Evolutionary conservation across 2,113 vertebrate genomes (phyloP), one percentile per base, ranked within the genome.

Genomic region (Dicentrarchus labrax): DNA sequence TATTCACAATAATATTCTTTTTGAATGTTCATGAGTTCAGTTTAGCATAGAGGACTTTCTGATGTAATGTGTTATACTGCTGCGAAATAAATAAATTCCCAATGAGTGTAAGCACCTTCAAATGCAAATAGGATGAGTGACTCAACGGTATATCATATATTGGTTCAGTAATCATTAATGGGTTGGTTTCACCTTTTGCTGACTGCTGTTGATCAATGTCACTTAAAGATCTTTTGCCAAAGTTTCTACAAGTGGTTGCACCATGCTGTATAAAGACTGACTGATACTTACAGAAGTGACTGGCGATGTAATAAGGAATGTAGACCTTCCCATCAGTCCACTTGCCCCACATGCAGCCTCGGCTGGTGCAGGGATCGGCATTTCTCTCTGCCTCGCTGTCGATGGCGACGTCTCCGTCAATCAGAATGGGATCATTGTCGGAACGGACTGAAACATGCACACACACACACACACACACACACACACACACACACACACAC

Each of bases 351-450:
- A 22, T 80, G 86, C 92, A 94, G 59, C 85, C 59, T 0, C 45
- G 41, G 53, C 82, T 72, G 64, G 92, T 93, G 83, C 92, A 94
- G 11, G 93, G 92, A 48, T 94, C 93, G 1, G 92, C 92, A 4
- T 94, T 94, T 50, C n/a, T 90, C 83, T 82, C 92, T 0, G 30
- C 81, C 67, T 68, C 85, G 4, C 41, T 84, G 66, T 69, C 57
- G 0, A 92, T 75, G 9, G 92, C 90, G 3, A 94, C 86, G 79
- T 94, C 93, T 50, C 65, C 65, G 19, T 17, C 87, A 3, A 5
- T 77, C 80, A 86, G 83, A 45, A 69, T 60, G 51, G 87, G 87
- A 2, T 70, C 80, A 56, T 65, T 5, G 0, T 15, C n/a, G 2
- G 82, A 79, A 43, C 67, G 86, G 11, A 88, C 86, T 88, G 57